Evolutionary conservation across 2,113 vertebrate species (phyloP).

Genomic region (Podocnemis expansa): DNA sequence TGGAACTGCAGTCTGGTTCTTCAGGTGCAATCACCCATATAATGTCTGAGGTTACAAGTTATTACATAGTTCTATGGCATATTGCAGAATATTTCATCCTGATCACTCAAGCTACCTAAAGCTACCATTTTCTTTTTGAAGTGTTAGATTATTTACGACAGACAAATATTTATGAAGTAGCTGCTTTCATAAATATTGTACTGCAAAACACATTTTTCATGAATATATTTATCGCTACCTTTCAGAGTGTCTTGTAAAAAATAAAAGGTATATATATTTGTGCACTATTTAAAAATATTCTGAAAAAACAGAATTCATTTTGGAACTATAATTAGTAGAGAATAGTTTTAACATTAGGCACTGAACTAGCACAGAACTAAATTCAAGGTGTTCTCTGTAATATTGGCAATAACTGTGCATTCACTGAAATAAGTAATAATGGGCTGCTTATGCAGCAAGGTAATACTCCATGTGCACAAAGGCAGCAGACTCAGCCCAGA

Average conservation of each 20-base stretch:
- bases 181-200: neutral
- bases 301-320: neutral
- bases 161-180: neutral
- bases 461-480: neutral
- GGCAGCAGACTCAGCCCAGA: neutral
- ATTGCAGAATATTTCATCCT: neutral
- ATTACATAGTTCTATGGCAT: neutral
- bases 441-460: neutral
- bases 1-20: neutral
- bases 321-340: neutral
- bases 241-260: neutral
- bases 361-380: neutral
- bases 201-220: neutral
- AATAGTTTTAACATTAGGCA: neutral
- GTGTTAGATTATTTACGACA: neutral
- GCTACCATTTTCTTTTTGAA: neutral
- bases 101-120: neutral
- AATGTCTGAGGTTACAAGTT: neutral
- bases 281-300: neutral
- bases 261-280: neutral
- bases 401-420: neutral
- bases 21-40: neutral
- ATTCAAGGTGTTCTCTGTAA: neutral
- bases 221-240: neutral
- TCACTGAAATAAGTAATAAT: neutral